Evolutionary conservation across 2,113 vertebrate genomes (phyloP), one percentile per base, ranked within the genome.

Genomic region (Barnardius zonarius): DNA sequence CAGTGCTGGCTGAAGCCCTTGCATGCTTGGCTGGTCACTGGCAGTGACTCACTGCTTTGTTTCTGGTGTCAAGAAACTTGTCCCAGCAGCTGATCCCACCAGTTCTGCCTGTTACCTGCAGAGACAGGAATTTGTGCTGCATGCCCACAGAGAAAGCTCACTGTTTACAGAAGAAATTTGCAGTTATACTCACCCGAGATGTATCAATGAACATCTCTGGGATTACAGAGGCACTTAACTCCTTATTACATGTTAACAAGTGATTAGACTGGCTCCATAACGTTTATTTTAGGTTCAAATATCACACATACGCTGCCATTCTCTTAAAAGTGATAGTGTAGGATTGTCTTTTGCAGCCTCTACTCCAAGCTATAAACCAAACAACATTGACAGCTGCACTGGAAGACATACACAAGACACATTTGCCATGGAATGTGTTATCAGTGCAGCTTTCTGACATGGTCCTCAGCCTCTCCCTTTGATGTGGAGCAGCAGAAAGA

Each of bases 1-100:
- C 59, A 66, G 83, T 0, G 0, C 28, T 0, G 4, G n/a, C 72
- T 25, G 62, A 35, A 69, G 48, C 8, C 43, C 59, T 22, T 31
- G 67, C 12, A 1, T 3, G 44, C 25, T 76, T 35, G 39, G n/a
- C n/a, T 66, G 39, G 75, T 13, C 78, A 33, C 75, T 55, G 39
- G 66, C 75, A 66, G 4, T 14, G 78, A 77, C 54, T 74, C 74
- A 66, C 30, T 3, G 0, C 52, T 69, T 81, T 61, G 9, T 30
- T 66, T 79, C 77, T 54, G 24, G 25, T 67, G 67, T 77, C 57
- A 80, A 83, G 41, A 82, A 92, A 91, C 52, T 52, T 80, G 35
- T 54, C 66, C 33, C 5, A 0, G n/a, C 39, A 75, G 55, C 64
- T 82, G 55, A 72, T 81, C 22, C n/a, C 55, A 33, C 31, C 13